These are phyloP conservation scores for Eucera pruinosa DNA, from an alignment of 2,888 invertebrate species.

Conservation along the genomic window DNA sequence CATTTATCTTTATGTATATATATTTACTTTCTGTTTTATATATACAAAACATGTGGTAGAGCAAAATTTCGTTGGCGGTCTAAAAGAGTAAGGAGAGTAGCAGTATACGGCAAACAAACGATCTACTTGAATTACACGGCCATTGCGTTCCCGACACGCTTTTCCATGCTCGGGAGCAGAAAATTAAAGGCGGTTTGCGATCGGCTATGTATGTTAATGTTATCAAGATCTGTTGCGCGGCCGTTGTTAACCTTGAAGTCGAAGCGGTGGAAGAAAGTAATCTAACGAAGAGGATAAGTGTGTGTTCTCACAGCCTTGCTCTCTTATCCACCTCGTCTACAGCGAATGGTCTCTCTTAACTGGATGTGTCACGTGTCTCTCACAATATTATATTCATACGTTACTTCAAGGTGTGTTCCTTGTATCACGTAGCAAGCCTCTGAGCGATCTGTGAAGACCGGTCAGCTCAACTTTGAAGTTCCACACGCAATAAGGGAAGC, in stretches of 20 bases:
- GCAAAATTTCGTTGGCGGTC: not conserved
- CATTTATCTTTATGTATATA: too few species aligned
- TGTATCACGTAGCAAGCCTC: conserved; percentile 24
- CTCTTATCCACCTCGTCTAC: not conserved
- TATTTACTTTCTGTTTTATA: too few species aligned
- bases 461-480: conserved; percentile 31
- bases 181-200: conserved; percentile 25
- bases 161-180: conserved; percentile 21
- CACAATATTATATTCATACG: conserved; percentile 40
- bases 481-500: conserved; percentile 48
- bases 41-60: too few species aligned
- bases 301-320: conserved; percentile 69
- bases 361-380: conserved; percentile 36
- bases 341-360: conserved; percentile 21
- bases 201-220: conserved; percentile 25
- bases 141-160: conserved; percentile 4
- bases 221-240: conserved; percentile 41
- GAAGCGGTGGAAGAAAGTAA: conserved; percentile 37
- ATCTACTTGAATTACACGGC: conserved; percentile 7
- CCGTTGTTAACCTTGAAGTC: conserved; percentile 46
- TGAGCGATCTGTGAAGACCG: conserved; percentile 7
- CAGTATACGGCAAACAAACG: not conserved
- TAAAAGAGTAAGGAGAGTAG: not conserved
- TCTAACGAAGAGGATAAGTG: conserved; percentile 36
- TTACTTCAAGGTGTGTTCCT: conserved; percentile 23